Evolutionary conservation across 2,888 invertebrate genomes (phyloP).

Genomic region (Callyntrura guangdongensis): DNA sequence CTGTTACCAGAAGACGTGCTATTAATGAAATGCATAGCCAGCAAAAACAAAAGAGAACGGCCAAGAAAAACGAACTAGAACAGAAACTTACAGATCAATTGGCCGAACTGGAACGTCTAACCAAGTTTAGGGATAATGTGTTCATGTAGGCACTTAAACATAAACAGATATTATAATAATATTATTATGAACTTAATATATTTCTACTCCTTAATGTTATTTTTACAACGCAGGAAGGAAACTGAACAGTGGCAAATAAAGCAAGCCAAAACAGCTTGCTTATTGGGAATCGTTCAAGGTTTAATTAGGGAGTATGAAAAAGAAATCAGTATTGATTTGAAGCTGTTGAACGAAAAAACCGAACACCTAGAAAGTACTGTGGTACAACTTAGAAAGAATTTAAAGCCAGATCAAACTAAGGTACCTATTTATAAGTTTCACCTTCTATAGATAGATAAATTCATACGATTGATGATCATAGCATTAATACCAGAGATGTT

Average conservation of each 20-base stretch:
- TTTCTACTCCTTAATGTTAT: background rate
- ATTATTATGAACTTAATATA: conserved; percentile 1
- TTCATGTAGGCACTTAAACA: background rate
- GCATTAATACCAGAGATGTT: too few relatives aligned
- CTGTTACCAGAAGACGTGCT: conserved; percentile 51
- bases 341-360: conserved; percentile 65
- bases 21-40: conserved; percentile 39
- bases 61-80: conserved; percentile 43
- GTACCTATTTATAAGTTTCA: background rate
- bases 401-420: background rate
- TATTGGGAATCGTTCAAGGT: background rate
- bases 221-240: background rate
- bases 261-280: background rate
- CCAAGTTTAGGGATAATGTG: background rate
- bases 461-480: too few relatives aligned
- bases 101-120: conserved; percentile 19
- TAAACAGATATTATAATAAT: too few relatives aligned
- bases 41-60: conserved; percentile 20
- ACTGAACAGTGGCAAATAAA: background rate
- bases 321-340: conserved; percentile 64
- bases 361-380: conserved; percentile 57
- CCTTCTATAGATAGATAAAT: too few relatives aligned
- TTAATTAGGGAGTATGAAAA: conserved; percentile 42
- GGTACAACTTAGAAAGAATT: background rate
- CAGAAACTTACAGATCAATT: background rate